phyloP scores from a whole-genome alignment of 1,140 invertebrate species.

The Bemisia tabaci region DNA sequence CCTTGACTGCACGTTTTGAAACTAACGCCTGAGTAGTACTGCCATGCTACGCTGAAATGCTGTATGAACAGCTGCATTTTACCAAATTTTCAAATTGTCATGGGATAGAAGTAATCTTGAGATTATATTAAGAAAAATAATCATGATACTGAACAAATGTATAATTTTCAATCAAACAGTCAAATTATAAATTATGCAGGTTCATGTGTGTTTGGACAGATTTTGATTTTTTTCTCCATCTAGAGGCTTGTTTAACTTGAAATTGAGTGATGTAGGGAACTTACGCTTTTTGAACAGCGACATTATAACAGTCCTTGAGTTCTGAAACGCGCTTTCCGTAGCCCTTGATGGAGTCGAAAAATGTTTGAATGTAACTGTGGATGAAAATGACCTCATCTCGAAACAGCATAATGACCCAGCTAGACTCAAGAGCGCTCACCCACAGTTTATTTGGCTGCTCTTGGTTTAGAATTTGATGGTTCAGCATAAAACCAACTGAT shows the following conservation, averaged over 20 bases:
- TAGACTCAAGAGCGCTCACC: conserved; percentile 77
- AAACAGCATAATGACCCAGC: conserved; percentile 89
- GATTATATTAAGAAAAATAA: conserved; percentile 13
- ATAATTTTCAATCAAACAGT: no score
- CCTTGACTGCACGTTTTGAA: no score
- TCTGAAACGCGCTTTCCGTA: conserved; percentile 84
- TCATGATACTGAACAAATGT: no score
- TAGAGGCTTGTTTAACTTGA: no score
- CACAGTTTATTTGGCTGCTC: conserved; percentile 78
- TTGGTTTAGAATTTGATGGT: conserved; percentile 68
- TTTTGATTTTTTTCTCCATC: no score
- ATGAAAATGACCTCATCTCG: conserved; percentile 95
- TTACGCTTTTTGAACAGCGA: conserved; percentile 70
- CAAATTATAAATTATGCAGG: no score
- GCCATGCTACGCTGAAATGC: no score
- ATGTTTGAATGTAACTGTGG: conserved; percentile 82
- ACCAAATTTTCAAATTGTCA: no score
- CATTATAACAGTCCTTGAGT: conserved; percentile 86
- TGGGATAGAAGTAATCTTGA: conserved; percentile 8
- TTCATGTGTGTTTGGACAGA: no score
- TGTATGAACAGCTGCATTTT: no score
- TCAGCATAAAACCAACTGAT: conserved; percentile 74
- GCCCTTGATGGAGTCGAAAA: conserved; percentile 92
- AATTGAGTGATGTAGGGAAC: no score
- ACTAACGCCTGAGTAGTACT: no score